Evolutionary conservation across 1,140 invertebrate species (phyloP).

Genomic region (Dendroctonus valens): DNA sequence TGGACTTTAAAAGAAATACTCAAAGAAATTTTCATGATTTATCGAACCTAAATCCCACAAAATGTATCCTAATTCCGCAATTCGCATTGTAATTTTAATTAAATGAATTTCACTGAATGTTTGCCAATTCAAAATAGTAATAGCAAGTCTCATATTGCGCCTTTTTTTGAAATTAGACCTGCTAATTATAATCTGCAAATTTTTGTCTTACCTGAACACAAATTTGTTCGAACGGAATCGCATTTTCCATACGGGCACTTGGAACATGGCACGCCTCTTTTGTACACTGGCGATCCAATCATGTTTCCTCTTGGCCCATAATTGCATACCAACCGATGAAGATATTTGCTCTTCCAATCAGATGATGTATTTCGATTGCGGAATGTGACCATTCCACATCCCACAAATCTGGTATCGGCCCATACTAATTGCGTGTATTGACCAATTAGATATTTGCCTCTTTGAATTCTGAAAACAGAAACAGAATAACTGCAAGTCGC

Average conservation of each 20-base stretch:
- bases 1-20: too few species aligned
- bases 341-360: slow-evolving; percentile 27
- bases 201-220: slow-evolving; percentile 28
- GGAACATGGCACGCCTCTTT: slow-evolving; percentile 46
- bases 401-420: slow-evolving; percentile 56
- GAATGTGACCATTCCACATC: slow-evolving; percentile 54
- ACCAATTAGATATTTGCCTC: slow-evolving; percentile 39
- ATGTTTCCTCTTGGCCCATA: slow-evolving; percentile 52
- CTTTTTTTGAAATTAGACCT: too few species aligned
- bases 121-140: too few species aligned
- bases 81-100: too few species aligned
- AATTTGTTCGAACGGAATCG: slow-evolving; percentile 20
- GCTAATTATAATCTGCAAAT: too few species aligned
- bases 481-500: not conserved
- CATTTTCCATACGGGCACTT: slow-evolving; percentile 40
- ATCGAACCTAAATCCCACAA: too few species aligned
- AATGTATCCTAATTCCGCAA: too few species aligned
- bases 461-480: slow-evolving; percentile 21
- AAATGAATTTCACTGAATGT: too few species aligned
- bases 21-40: too few species aligned
- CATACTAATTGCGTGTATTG: slow-evolving; percentile 59
- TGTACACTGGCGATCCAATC: slow-evolving; percentile 49
- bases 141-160: too few species aligned
- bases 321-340: slow-evolving; percentile 52
- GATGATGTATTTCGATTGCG: slow-evolving; percentile 46